Conservation (phyloP, 2,113 vertebrate species). For the Bubo blakistoni region DNA sequence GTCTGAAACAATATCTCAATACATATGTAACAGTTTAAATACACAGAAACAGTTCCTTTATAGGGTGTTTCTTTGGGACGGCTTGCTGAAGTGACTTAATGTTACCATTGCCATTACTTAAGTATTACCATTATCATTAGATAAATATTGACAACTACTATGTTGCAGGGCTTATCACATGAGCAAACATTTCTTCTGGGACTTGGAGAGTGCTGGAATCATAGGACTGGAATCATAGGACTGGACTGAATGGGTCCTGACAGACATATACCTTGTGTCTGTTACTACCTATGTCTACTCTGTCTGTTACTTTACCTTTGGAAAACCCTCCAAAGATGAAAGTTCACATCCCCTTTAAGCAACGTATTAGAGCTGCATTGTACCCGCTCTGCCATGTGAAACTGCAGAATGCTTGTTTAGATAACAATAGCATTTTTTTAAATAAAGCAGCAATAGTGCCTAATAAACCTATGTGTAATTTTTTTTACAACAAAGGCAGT, state of each 20-base stretch:
- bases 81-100: neutral
- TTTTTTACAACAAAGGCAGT: neutral
- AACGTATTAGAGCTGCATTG: neutral
- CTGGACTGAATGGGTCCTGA: neutral
- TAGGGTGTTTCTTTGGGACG: neutral
- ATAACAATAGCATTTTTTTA: neutral
- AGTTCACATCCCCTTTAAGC: neutral
- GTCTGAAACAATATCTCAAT: neutral
- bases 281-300: neutral
- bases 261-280: neutral
- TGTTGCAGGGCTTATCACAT: neutral
- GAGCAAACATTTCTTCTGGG: neutral
- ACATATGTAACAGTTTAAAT: neutral
- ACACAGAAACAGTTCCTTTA: neutral
- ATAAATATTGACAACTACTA: neutral
- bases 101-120: neutral
- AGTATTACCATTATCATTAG: neutral
- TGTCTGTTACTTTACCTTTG: neutral
- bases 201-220: neutral
- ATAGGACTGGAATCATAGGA: neutral
- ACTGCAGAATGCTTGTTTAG: neutral
- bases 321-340: neutral
- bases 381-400: neutral
- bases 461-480: neutral
- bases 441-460: neutral